These are phyloP conservation scores for Megalopta genalis DNA, from an alignment of 1,140 invertebrate genomes.

Conservation along the genomic window DNA sequence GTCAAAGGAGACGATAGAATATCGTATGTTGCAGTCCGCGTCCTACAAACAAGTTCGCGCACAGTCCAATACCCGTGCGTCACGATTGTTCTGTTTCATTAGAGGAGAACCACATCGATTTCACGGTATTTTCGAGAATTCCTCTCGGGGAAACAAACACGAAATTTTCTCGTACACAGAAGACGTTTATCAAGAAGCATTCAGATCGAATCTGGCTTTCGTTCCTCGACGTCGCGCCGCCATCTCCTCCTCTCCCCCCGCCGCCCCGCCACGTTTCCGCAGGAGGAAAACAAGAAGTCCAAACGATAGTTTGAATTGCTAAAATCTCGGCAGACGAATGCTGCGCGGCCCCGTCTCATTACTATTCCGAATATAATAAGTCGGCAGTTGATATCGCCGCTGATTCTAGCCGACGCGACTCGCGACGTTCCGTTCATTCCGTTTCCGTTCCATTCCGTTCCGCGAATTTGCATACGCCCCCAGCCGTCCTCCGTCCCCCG, in stretches of 20 bases:
- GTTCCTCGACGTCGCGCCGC: not conserved
- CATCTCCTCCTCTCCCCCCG: no score
- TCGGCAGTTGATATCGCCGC: slow-evolving; percentile 41
- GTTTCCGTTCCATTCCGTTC: slow-evolving; percentile 28
- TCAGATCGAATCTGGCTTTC: not conserved
- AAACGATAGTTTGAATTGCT: slow-evolving; percentile 69
- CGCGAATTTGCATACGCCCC: slow-evolving; percentile 39
- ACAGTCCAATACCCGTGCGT: no score
- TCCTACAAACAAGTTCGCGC: no score
- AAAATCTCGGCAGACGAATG: slow-evolving; percentile 45
- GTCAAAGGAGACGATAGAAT: no score
- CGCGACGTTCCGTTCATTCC: not conserved
- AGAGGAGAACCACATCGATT: no score
- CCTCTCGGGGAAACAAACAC: no score
- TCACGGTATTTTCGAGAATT: no score
- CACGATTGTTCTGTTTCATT: no score
- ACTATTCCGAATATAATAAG: slow-evolving; percentile 68
- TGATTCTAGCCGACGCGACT: slow-evolving; percentile 33
- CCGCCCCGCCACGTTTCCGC: slow-evolving; percentile 5
- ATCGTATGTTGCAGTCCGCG: no score
- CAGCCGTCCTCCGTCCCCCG: not conserved
- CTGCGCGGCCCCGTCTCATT: slow-evolving; percentile 38
- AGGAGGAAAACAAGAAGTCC: slow-evolving; percentile 34
- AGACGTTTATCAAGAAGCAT: not conserved
- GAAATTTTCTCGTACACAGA: not conserved